Evolutionary conservation across 2,888 invertebrate species (phyloP).

Genomic region (Villa cingulata): DNA sequence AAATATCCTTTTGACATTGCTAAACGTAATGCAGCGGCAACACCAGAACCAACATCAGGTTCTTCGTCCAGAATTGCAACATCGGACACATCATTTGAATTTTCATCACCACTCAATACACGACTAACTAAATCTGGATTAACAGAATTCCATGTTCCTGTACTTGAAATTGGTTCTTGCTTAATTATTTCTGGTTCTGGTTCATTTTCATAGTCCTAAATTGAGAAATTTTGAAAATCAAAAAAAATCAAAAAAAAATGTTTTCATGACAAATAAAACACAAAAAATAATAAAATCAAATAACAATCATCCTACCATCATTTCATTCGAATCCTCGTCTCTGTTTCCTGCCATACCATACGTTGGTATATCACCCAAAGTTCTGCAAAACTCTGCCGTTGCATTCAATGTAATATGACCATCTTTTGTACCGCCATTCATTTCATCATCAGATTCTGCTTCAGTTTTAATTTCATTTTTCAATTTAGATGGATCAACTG

Average conservation of each 20-base stretch:
- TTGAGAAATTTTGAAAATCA: slow-evolving; percentile 1
- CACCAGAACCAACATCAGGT: slow-evolving; percentile 81
- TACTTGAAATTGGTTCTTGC: slow-evolving; percentile 40
- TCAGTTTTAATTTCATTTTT: slow-evolving; percentile 46
- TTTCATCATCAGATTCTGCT: slow-evolving; percentile 38
- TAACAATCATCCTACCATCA: slow-evolving; percentile 30
- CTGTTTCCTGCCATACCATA: slow-evolving; percentile 85
- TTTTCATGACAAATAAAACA: slow-evolving; percentile 26
- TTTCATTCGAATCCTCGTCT: slow-evolving; percentile 59
- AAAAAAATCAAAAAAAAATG: too few relatives aligned
- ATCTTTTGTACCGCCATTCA: slow-evolving; percentile 23
- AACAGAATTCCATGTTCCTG: slow-evolving; percentile 75
- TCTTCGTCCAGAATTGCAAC: slow-evolving; percentile 65
- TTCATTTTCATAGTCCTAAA: slow-evolving; percentile 26
- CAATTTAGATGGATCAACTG: slow-evolving; percentile 35
- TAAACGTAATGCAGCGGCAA: slow-evolving; percentile 78
- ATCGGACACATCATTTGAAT: slow-evolving; percentile 32
- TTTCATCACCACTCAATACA: slow-evolving; percentile 38
- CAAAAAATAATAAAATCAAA: background rate
- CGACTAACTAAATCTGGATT: slow-evolving; percentile 41
- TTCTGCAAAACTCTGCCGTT: slow-evolving; percentile 93
- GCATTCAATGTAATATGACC: slow-evolving; percentile 71
- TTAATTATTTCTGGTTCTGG: slow-evolving; percentile 30
- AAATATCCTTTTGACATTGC: slow-evolving; percentile 91
- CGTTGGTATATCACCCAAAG: slow-evolving; percentile 88